A percentile compares a stretch with the other conserved stretches of the same genome.
Conservation (phyloP, 37 sponge, comb jelly and placozoan genomes). For the Hormiphora californensis region DNA sequence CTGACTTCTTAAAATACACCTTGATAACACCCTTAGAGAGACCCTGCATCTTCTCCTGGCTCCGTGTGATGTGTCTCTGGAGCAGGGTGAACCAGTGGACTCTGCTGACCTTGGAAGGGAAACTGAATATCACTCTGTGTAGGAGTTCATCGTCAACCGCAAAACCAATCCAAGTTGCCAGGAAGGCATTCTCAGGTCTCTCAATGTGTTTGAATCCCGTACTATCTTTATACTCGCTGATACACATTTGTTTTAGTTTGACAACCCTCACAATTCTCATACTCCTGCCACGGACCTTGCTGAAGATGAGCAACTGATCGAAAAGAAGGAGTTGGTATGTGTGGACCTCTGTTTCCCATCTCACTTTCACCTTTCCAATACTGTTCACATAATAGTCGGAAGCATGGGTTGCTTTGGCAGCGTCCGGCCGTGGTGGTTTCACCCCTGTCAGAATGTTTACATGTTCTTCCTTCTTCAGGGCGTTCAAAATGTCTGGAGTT, state of each 20-base stretch:
- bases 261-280: neutral
- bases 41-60: too few species aligned
- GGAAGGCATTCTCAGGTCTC: neutral
- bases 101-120: neutral
- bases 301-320: neutral
- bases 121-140: slow-evolving; percentile 1
- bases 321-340: neutral
- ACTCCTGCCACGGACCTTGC: neutral
- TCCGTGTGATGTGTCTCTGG: neutral
- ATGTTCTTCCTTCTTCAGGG: neutral
- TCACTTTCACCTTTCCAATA: neutral
- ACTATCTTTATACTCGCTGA: neutral
- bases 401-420: neutral
- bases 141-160: neutral
- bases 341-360: slow-evolving; percentile 8
- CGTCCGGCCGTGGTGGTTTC: neutral
- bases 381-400: neutral
- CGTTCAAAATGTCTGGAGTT: slow-evolving; percentile 33
- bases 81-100: neutral
- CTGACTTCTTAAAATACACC: slow-evolving; percentile 31
- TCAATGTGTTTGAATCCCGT: neutral
- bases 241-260: slow-evolving; percentile 3
- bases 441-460: neutral
- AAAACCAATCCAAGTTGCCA: neutral
- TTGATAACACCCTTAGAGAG: neutral